Evolutionary conservation across 2,888 invertebrate genomes (phyloP).

Genomic region (Arenicola marina): DNA sequence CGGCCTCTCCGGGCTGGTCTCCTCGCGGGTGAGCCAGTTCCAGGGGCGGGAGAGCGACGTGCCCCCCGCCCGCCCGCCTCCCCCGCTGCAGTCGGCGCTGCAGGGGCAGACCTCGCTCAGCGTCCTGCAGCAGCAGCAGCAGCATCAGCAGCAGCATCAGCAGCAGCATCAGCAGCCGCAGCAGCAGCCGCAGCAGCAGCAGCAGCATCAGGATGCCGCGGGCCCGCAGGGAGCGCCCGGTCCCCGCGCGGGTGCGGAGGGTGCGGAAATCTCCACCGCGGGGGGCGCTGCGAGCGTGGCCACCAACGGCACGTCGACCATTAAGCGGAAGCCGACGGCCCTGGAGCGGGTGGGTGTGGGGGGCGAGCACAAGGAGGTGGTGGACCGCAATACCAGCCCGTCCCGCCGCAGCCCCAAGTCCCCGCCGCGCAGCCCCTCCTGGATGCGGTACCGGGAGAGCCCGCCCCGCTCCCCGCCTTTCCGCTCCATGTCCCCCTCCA

Average conservation of each 20-base stretch:
- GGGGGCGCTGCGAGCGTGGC: not conserved
- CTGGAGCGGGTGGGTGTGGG: conserved; percentile 21
- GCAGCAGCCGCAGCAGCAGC: too few relatives aligned
- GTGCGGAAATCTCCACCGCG: not conserved
- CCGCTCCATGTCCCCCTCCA: conserved; percentile 42
- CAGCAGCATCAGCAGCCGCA: too few relatives aligned
- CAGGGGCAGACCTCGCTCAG: not conserved
- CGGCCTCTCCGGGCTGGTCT: too few relatives aligned
- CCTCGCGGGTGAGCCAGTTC: too few relatives aligned
- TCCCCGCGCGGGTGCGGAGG: conserved; percentile 1
- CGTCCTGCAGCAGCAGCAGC: too few relatives aligned
- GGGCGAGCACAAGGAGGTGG: conserved; percentile 12
- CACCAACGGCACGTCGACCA: too few relatives aligned
- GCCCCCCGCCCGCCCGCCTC: not conserved
- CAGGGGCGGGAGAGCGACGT: too few relatives aligned
- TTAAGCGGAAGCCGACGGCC: conserved; percentile 28
- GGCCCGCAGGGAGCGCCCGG: not conserved
- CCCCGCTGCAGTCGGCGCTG: not conserved
- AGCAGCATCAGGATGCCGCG: too few relatives aligned
- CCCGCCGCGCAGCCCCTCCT: conserved; percentile 54
- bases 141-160: too few relatives aligned
- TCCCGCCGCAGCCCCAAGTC: conserved; percentile 27
- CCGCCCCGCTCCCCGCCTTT: conserved; percentile 31
- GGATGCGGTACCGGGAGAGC: conserved; percentile 39
- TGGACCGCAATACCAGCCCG: conserved; percentile 26